A percentile compares a stretch with the other conserved stretches of the same genome.
These are phyloP conservation scores for Palythoa caribaeorum DNA, from an alignment of 92 coral and sea anemone species.

Conservation along the genomic window DNA sequence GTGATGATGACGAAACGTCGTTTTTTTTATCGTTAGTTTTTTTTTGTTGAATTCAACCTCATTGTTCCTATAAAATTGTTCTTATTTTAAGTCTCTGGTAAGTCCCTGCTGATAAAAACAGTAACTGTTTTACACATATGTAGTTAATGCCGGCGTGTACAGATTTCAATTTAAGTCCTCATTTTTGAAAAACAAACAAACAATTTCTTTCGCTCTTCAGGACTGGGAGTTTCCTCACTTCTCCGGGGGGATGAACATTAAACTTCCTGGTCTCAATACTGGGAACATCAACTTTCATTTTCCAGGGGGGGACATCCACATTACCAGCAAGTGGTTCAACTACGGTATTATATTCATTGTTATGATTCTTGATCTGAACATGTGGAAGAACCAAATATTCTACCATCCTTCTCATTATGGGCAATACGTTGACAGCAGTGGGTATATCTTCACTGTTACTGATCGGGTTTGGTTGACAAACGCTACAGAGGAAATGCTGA, in stretches of 20 bases:
- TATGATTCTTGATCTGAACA: conserved; percentile 90
- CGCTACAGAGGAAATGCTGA: conserved; percentile 74
- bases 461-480: conserved; percentile 78
- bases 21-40: too few relatives aligned
- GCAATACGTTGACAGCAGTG: conserved; percentile 75
- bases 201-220: conserved; percentile 34
- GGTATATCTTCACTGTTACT: conserved; percentile 73
- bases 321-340: conserved; percentile 93
- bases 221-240: conserved; percentile 94
- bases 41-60: too few relatives aligned
- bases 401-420: conserved; percentile 83
- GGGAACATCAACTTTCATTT: conserved; percentile 71
- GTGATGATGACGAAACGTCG: too few relatives aligned
- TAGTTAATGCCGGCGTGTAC: too few relatives aligned
- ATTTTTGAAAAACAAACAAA: too few relatives aligned
- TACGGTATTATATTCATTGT: conserved; percentile 91
- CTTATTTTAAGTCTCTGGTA: too few relatives aligned
- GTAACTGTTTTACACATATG: too few relatives aligned
- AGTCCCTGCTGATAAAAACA: too few relatives aligned
- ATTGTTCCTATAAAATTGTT: too few relatives aligned
- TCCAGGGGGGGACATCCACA: conserved; percentile 87
- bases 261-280: conserved; percentile 83
- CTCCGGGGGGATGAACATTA: conserved; percentile 82
- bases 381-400: conserved; percentile 95
- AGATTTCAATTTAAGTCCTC: too few relatives aligned